Percentiles rank a stretch among this genome's conserved stretches.
These are phyloP conservation scores for Meles meles DNA, from an alignment of 2,113 vertebrate genomes.

Conservation along the genomic window DNA sequence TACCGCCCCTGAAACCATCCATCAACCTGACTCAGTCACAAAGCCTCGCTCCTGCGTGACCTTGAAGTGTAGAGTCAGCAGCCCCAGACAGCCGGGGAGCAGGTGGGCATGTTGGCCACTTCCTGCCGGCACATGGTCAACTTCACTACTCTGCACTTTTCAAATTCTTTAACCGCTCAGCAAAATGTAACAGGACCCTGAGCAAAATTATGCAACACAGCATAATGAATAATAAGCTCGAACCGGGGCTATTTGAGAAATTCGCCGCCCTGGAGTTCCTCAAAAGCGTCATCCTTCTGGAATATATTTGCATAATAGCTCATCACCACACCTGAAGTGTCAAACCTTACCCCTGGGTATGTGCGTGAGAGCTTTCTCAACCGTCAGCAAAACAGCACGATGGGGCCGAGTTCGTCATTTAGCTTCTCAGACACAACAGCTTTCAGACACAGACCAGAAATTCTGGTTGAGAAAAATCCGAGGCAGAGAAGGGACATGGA, in stretches of 20 bases:
- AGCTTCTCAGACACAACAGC: background rate
- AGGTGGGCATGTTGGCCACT: background rate
- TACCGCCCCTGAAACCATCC: background rate
- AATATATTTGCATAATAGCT: slow-evolving; percentile 13
- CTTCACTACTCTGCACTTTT: background rate
- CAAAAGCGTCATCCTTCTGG: background rate
- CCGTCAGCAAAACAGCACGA: background rate
- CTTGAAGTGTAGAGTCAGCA: background rate
- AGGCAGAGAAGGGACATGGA: background rate
- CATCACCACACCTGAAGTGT: background rate
- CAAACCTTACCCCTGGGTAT: background rate
- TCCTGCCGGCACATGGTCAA: background rate
- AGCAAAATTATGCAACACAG: background rate
- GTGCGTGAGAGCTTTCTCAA: background rate
- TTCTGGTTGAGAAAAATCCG: background rate
- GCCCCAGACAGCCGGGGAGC: slow-evolving; percentile 1
- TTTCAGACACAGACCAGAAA: background rate
- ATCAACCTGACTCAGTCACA: background rate
- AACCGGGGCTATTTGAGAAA: background rate
- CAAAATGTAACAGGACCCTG: background rate
- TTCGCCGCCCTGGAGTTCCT: background rate
- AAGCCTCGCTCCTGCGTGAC: background rate
- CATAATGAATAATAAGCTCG: background rate
- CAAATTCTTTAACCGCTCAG: slow-evolving; percentile 35
- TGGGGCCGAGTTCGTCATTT: background rate